Evolutionary conservation across 2,113 vertebrate genomes (phyloP), one percentile per base, ranked within the genome.

Genomic region (Xenopus borealis): DNA sequence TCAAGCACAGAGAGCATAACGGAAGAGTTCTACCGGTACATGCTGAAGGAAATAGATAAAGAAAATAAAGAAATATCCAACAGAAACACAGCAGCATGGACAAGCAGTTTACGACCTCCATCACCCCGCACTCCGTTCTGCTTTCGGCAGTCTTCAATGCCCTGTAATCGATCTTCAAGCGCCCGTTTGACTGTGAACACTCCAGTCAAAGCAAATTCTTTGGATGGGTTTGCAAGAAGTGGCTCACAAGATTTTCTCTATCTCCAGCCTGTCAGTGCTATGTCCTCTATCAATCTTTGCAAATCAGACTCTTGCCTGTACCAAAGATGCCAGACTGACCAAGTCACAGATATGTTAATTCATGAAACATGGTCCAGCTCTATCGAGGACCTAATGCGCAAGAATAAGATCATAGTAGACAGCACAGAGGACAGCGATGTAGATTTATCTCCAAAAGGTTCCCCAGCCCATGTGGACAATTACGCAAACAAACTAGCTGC

Each of bases 1-100:
- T 98, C 96, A 4, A 99, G 97, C 82, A 99, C 96, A 0, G 97
- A 99, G 81, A 99, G 97, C 79, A 99, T 99, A 79, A 96, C 96
- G 0, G 97, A 98, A 79, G 96, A 98, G 80, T 99, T 98, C 85
- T 99, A 98, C 52, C 90, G 92, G 78, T 98, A 95, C 74, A 98
- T 99, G 96, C 88, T 99, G 23, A 89, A 83, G 80, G 95, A 98
- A 86, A 88, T 95, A 3, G 97, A 98, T 64, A 94, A 94, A 66
- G 97, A 97, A 68, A 91, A 89, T 79, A 94, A 84, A 82, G 96
- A 96, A 3, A 0, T 53, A 3, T 63, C 65, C 12, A 80, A 91
- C 27, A 79, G 76, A 46, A 92, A 91, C 81, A 93, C 94, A 63
- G 95, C 90, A 81, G 96, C 97, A 66, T 98, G 96, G 95, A 88